Conservation (phyloP, 2,888 invertebrate genomes). For the Nipponacmea schrenckii region DNA sequence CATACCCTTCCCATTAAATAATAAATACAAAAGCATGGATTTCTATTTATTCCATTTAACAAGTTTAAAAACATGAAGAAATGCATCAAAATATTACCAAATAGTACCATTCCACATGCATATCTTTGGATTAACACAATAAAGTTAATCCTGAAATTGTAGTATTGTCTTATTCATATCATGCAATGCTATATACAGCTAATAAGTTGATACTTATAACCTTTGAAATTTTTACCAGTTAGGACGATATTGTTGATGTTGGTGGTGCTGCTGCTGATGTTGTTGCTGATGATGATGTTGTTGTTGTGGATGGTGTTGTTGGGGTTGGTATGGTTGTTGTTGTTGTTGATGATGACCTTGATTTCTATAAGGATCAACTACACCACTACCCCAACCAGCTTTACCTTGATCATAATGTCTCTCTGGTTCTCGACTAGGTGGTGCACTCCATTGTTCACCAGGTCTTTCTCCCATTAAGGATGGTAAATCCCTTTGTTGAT, state of each 20-base stretch:
- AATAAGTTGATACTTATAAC: no score
- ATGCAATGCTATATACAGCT: no score
- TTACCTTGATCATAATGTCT: neutral
- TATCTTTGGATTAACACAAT: no score
- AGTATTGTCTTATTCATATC: no score
- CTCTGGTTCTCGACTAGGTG: neutral
- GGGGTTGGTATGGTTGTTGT: neutral
- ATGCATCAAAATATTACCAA: no score
- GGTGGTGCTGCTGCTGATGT: constrained; percentile 12
- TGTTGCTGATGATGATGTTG: constrained; percentile 11
- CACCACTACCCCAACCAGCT: constrained; percentile 3
- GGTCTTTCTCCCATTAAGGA: neutral
- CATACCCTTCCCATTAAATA: no score
- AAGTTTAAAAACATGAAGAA: no score
- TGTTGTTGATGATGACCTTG: constrained; percentile 10
- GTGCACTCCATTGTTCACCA: neutral
- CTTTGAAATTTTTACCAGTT: neutral
- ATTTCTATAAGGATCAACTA: neutral
- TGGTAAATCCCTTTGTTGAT: neutral
- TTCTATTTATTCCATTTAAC: no score
- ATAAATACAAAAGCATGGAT: no score
- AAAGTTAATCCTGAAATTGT: no score
- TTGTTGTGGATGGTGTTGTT: constrained; percentile 11
- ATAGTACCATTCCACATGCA: no score
- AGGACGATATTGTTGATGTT: constrained; percentile 12